Percentiles rank a stretch among this genome's conserved stretches.
Conservation (phyloP, 2,113 vertebrate species). For the Numenius arquata region DNA sequence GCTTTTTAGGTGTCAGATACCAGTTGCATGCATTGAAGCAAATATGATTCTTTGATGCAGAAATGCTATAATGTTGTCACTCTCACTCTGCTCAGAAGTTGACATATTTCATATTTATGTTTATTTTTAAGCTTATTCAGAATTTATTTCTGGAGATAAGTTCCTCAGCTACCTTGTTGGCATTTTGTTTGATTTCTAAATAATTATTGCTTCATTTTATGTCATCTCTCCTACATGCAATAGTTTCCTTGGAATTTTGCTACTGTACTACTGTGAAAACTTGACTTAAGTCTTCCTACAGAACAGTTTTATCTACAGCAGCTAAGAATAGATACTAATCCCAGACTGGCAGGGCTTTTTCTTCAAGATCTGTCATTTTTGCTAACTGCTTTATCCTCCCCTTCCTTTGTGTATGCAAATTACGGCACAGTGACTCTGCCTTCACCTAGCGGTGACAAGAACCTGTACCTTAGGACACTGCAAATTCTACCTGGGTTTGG, state of each 20-base stretch:
- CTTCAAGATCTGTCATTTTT: neutral
- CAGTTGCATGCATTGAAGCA: neutral
- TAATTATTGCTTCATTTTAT: neutral
- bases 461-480: neutral
- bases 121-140: neutral
- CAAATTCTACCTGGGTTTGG: neutral
- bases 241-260: neutral
- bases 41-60: neutral
- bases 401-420: neutral
- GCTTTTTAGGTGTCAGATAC: neutral
- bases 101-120: neutral
- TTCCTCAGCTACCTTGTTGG: neutral
- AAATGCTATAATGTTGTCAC: neutral
- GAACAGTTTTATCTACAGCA: neutral
- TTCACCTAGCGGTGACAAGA: rapidly evolving
- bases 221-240: neutral
- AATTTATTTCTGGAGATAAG: neutral
- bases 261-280: neutral
- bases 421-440: neutral
- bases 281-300: neutral
- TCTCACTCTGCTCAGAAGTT: neutral
- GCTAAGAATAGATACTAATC: neutral
- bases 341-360: neutral
- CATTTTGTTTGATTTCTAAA: neutral
- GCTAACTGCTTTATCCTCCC: neutral